Evolutionary conservation across 2,888 invertebrate species (phyloP).

Genomic region (Octodonta nipae): DNA sequence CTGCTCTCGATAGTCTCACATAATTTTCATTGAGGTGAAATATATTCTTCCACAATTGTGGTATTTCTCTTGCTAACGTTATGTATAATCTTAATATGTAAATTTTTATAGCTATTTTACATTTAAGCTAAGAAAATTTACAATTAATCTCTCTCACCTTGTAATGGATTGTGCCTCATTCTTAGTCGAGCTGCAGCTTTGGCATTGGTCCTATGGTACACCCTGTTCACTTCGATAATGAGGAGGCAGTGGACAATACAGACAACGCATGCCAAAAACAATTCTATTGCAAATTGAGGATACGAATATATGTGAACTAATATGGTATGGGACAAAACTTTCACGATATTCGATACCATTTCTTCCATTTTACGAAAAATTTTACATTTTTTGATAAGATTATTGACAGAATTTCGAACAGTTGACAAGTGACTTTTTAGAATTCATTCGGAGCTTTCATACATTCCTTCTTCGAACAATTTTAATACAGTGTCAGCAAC

Average conservation of each 20-base stretch:
- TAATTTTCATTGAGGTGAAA: too few relatives aligned
- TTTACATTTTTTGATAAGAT: too few relatives aligned
- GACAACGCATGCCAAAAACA: slow-evolving; percentile 20
- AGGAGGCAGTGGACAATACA: slow-evolving; percentile 22
- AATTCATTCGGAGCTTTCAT: too few relatives aligned
- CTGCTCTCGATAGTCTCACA: too few relatives aligned
- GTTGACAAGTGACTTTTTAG: too few relatives aligned
- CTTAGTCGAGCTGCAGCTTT: slow-evolving; percentile 16
- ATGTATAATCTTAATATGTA: background rate
- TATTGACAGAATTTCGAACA: too few relatives aligned
- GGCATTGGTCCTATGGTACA: slow-evolving; percentile 18
- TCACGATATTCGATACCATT: slow-evolving; percentile 17
- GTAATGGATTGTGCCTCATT: slow-evolving; percentile 12
- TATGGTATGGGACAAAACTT: slow-evolving; percentile 23
- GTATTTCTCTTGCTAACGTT: background rate
- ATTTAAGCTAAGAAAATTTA: background rate
- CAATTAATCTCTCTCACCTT: too few relatives aligned
- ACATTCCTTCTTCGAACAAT: too few relatives aligned
- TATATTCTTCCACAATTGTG: too few relatives aligned
- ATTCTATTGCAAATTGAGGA: slow-evolving; percentile 27
- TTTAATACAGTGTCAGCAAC: too few relatives aligned
- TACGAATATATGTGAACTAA: slow-evolving; percentile 26
- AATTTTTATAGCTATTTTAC: slow-evolving; percentile 1
- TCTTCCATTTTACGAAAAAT: slow-evolving; percentile 24
- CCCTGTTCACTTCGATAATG: slow-evolving; percentile 22